phyloP scores from a whole-genome alignment of 2,888 invertebrate genomes.

The Campaea margaritaria region DNA sequence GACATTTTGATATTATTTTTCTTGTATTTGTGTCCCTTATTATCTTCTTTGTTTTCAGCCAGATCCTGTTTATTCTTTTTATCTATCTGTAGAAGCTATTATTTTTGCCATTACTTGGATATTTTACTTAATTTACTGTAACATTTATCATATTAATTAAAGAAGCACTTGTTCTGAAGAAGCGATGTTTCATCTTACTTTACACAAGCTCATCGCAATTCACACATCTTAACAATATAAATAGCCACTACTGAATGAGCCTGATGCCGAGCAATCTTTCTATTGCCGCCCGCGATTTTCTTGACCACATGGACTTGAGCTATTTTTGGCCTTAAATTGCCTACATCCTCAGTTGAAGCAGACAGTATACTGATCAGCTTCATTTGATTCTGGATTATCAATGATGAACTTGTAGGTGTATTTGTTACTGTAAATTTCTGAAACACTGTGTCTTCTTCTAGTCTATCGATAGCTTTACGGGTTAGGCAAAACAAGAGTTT shows the following conservation, averaged over 20 bases:
- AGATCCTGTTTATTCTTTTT: no score
- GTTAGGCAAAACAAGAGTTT: no score
- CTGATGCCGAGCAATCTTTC: slow-evolving; percentile 62
- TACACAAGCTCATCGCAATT: slow-evolving; percentile 26
- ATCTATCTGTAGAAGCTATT: no score
- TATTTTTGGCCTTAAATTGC: slow-evolving; percentile 68
- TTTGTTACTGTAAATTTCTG: no score
- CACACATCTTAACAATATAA: slow-evolving; percentile 35
- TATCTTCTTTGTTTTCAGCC: background rate
- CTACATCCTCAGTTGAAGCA: slow-evolving; percentile 53
- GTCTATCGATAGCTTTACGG: no score
- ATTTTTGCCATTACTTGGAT: no score
- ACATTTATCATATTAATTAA: no score
- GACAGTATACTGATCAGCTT: background rate
- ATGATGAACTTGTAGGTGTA: no score
- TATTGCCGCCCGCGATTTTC: slow-evolving; percentile 70
- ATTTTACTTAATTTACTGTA: no score
- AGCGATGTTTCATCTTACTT: slow-evolving; percentile 10
- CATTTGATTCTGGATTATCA: background rate
- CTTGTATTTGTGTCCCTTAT: background rate
- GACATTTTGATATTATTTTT: slow-evolving; percentile 41
- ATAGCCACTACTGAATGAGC: slow-evolving; percentile 41
- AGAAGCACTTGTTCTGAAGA: no score
- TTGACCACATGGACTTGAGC: slow-evolving; percentile 50
- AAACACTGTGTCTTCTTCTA: no score